phyloP scores from a whole-genome alignment of 1,140 invertebrate genomes.

The Drosophila paulistorum region DNA sequence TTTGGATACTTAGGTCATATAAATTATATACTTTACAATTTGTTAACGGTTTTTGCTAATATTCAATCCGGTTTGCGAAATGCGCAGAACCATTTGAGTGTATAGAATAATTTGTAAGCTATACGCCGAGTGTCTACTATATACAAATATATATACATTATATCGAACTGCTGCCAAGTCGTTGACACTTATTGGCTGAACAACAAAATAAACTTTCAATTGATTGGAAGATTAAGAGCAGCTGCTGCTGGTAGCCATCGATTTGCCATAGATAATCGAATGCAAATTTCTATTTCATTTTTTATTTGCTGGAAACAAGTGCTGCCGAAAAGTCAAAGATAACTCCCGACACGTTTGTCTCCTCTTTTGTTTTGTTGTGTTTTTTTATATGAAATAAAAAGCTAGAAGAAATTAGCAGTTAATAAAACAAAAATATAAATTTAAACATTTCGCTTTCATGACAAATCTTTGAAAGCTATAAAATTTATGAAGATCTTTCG shows the following conservation, averaged over 20 bases:
- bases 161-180: slow-evolving; percentile 43
- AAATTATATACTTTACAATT: slow-evolving; percentile 57
- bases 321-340: slow-evolving; percentile 1
- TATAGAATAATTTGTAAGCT: slow-evolving; percentile 18
- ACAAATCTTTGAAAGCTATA: slow-evolving; percentile 33
- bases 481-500: slow-evolving; percentile 16
- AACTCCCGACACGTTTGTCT: slow-evolving; percentile 28
- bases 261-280: slow-evolving; percentile 44
- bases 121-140: slow-evolving; percentile 33
- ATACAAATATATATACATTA: slow-evolving; percentile 18
- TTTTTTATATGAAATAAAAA: slow-evolving; percentile 44
- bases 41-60: slow-evolving; percentile 50
- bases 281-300: slow-evolving; percentile 26
- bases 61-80: slow-evolving; percentile 56
- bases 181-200: slow-evolving; percentile 54
- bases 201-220: slow-evolving; percentile 37
- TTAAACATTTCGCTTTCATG: slow-evolving; percentile 7
- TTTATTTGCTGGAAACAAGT: neutral
- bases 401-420: slow-evolving; percentile 55
- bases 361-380: slow-evolving; percentile 33
- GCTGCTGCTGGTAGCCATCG: slow-evolving; percentile 41
- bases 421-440: slow-evolving; percentile 47
- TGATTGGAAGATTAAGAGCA: slow-evolving; percentile 32
- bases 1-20: slow-evolving; percentile 20
- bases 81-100: slow-evolving; percentile 6